Base-by-base conservation (phyloP, 2,888 invertebrate species). In the Sarcophaga subvicina region DNA sequence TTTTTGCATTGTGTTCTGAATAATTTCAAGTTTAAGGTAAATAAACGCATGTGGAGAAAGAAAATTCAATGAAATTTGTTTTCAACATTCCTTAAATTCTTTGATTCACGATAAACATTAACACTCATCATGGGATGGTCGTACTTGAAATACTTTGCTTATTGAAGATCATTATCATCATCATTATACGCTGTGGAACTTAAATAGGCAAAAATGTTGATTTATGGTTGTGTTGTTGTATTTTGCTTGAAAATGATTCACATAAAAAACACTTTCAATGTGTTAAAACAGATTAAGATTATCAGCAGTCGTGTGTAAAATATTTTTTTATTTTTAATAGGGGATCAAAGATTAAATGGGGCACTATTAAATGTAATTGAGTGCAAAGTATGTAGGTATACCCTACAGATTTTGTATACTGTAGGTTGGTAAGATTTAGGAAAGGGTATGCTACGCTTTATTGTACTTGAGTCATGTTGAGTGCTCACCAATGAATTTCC, bases 81-180 rank as follows among this genome's bases (percentile, higher is more conserved):
- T 54, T 54, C 12, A 12, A 2, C 77, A 83, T 86, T 86, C 77
- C 80, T 83, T 22, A 76, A 62, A 86, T 86, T 72, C 73, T 83
- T 86, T 45, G 47, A 64, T 20, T 70, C 27, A 64, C 76, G 66
- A 84, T 84, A 66, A 76, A 84, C 76, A 70, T 80, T 20, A 80
- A 66, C 77, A 76, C 49, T 72, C 77, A 76, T 66, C 27, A 17
- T 25, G 47, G 63, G 25, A 17, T 25, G 47, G 63, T 49, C 75
- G 75, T 70, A 83, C 80, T 86, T 86, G 86, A 83, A 83, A 83
- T 83, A 70, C 11, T 78, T 63, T 69, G 69, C 8, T 2, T 45
- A n/a, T 69, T 83, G 54, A 69, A 54, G 45, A 67, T 75, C 20
- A 27, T 71, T 72, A 22, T 45, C 59, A 72, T 37, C 37, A 82